phyloP scores from a whole-genome alignment of 2,888 invertebrate genomes.

The Nemapogon koenigi region DNA sequence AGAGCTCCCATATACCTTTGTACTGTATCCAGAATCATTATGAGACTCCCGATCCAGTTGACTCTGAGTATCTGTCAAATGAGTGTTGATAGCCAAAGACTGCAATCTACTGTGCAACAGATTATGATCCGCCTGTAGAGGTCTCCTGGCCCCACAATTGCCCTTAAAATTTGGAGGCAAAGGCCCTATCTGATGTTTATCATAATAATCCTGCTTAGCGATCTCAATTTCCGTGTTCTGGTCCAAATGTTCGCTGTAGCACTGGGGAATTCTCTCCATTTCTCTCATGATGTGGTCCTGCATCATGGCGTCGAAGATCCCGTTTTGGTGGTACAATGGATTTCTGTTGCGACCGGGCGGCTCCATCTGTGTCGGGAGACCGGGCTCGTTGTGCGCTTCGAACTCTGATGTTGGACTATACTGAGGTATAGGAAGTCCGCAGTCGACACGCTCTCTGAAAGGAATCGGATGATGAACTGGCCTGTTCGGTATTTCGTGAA shows the following conservation, averaged over 20 bases:
- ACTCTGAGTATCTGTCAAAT: slow-evolving; percentile 51
- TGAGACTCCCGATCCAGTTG: slow-evolving; percentile 71
- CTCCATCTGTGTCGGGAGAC: slow-evolving; percentile 32
- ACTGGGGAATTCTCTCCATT: slow-evolving; percentile 56
- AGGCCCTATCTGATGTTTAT: slow-evolving; percentile 43
- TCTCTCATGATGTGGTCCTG: slow-evolving; percentile 58
- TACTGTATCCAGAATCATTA: slow-evolving; percentile 87
- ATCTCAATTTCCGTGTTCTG: slow-evolving; percentile 57
- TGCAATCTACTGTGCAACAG: slow-evolving; percentile 52
- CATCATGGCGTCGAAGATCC: slow-evolving; percentile 60
- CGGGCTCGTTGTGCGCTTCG: slow-evolving; percentile 40
- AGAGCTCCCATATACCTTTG: slow-evolving; percentile 80
- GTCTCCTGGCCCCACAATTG: slow-evolving; percentile 31
- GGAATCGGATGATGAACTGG: slow-evolving; percentile 39
- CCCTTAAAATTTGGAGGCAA: slow-evolving; percentile 29
- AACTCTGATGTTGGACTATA: slow-evolving; percentile 24
- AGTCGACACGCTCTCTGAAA: slow-evolving; percentile 34
- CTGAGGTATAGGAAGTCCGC: slow-evolving; percentile 32
- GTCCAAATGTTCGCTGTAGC: slow-evolving; percentile 51
- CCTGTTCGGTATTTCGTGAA: slow-evolving; percentile 64
- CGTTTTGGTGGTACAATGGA: slow-evolving; percentile 48
- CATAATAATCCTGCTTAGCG: slow-evolving; percentile 48
- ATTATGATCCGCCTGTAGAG: slow-evolving; percentile 38
- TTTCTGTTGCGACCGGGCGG: slow-evolving; percentile 41
- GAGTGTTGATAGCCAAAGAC: slow-evolving; percentile 55